Percentiles rank a stretch among this genome's conserved stretches.
Evolutionary conservation across 2,797 vertebrate genomes (phyloP).

Genomic region (Spinus pinus): DNA sequence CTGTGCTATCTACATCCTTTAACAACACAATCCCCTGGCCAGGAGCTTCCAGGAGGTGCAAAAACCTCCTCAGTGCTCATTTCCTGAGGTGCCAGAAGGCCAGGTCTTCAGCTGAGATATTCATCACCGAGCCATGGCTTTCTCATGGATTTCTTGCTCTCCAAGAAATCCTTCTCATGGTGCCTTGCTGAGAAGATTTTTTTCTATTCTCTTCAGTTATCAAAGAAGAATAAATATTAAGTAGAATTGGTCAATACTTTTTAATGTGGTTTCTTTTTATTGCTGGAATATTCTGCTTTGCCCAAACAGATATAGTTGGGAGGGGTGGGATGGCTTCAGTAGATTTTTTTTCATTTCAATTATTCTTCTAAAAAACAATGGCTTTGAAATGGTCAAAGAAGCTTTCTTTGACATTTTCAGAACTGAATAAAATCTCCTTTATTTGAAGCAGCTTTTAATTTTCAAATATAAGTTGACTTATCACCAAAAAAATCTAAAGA

Average conservation of each 20-base stretch:
- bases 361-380: conserved; percentile 49
- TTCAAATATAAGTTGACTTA: conserved; percentile 7
- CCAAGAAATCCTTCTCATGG: conserved; percentile 23
- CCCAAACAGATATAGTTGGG: conserved; percentile 30
- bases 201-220: conserved; percentile 31
- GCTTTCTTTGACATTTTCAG: conserved; percentile 18
- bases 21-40: not conserved
- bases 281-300: conserved; percentile 12
- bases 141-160: conserved; percentile 10
- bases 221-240: conserved; percentile 45
- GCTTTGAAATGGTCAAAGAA: conserved; percentile 54
- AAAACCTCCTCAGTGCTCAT: not conserved
- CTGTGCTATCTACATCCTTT: not conserved
- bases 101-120: not conserved
- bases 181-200: conserved; percentile 4
- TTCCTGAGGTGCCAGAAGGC: not conserved
- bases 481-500: not conserved
- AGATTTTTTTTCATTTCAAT: conserved; percentile 26
- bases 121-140: not conserved
- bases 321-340: not conserved
- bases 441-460: not conserved
- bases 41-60: not conserved
- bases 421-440: not conserved
- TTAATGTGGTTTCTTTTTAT: conserved; percentile 45
- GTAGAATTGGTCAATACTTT: conserved; percentile 14